phyloP scores from a whole-genome alignment of 2,113 vertebrate species.

The Hyaena hyaena region DNA sequence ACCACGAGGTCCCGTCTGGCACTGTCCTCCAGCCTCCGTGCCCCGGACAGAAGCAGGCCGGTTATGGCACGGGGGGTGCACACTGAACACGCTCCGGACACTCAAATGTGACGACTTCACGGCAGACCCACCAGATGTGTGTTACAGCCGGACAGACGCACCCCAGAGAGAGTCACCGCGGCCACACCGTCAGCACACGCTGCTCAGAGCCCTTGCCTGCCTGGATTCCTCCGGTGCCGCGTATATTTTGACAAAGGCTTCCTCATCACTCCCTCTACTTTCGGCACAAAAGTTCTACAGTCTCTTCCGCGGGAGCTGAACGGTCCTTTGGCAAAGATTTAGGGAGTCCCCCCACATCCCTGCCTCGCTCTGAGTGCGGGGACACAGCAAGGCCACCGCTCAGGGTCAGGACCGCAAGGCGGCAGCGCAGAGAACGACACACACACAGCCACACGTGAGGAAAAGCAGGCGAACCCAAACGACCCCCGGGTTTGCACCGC shows the following conservation, averaged over 20 bases:
- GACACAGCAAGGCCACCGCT: accelerated
- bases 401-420: accelerated
- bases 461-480: no score
- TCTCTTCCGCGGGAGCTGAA: accelerated
- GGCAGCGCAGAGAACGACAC: no score
- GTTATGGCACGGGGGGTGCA: accelerated
- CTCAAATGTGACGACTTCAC: accelerated
- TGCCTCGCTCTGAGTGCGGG: no score
- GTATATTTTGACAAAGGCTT: not conserved
- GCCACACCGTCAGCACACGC: accelerated
- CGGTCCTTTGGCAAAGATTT: not conserved
- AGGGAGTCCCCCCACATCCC: accelerated
- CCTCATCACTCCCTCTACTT: not conserved
- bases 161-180: accelerated
- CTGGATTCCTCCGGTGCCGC: not conserved
- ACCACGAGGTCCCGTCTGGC: not conserved
- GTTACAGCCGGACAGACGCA: accelerated
- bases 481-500: accelerated
- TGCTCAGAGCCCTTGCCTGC: not conserved
- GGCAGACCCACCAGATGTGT: accelerated
- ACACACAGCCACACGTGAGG: not conserved
- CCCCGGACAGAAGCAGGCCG: accelerated
- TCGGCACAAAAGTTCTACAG: no score
- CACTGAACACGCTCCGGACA: accelerated
- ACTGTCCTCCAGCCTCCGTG: accelerated